Conservation (phyloP, 2,113 vertebrate genomes). For the Barnardius zonarius region DNA sequence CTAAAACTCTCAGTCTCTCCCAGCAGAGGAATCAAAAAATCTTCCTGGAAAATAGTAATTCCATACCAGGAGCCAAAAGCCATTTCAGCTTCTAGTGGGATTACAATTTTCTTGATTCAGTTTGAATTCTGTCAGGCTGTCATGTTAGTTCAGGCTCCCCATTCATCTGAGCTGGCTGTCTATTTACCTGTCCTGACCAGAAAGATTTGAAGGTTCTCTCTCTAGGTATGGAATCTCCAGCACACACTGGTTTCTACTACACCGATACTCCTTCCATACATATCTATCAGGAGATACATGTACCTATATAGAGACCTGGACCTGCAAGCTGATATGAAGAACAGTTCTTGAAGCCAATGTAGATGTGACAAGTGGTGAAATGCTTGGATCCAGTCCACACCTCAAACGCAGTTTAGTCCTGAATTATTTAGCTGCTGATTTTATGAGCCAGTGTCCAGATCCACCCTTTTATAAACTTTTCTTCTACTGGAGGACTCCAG, state of each 20-base stretch:
- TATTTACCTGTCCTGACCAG: not conserved
- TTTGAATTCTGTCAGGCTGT: not conserved
- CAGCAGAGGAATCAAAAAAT: not conserved
- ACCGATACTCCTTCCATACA: not conserved
- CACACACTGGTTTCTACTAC: not conserved
- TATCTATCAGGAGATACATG: not conserved
- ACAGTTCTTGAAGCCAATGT: not conserved
- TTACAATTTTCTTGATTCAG: accelerated
- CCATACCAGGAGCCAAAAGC: not conserved
- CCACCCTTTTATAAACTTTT: not conserved
- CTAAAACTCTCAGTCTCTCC: not conserved
- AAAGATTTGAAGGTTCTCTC: not conserved
- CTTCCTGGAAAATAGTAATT: not conserved
- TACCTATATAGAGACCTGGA: not conserved
- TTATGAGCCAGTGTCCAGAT: not conserved
- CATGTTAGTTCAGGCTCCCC: not conserved
- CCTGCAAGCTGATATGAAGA: not conserved
- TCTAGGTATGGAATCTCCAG: not conserved
- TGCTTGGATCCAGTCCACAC: not conserved
- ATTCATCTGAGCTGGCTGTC: not conserved
- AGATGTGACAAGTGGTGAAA: not conserved
- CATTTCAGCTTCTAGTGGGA: not conserved
- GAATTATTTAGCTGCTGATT: not conserved
- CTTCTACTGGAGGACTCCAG: not conserved
- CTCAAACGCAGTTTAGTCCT: not conserved